These are phyloP conservation scores for Drosophila tanythrix DNA, from an alignment of 2,888 invertebrate species.

Conservation along the genomic window DNA sequence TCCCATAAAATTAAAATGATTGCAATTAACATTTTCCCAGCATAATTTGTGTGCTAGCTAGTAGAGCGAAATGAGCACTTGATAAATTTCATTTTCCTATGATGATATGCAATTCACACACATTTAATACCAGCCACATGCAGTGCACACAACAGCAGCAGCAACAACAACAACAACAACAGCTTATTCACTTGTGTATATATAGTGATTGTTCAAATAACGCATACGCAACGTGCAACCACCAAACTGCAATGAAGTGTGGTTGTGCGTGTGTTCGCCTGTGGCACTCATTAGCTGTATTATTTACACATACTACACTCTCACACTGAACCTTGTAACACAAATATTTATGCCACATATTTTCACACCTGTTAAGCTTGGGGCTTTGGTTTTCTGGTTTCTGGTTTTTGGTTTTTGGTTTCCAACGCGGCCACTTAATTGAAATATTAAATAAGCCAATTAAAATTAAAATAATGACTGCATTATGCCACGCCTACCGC, in stretches of 20 bases:
- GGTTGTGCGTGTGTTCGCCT: slow-evolving; percentile 28
- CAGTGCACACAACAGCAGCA: slow-evolving; percentile 1
- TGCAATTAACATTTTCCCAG: slow-evolving; percentile 19
- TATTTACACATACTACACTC: slow-evolving; percentile 26
- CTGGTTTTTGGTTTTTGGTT: slow-evolving; percentile 43
- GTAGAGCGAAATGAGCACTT: slow-evolving; percentile 10
- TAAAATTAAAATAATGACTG: slow-evolving; percentile 76
- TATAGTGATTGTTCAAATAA: slow-evolving; percentile 28
- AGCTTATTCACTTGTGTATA: background rate
- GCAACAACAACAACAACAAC: slow-evolving; percentile 10
- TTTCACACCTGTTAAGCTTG: slow-evolving; percentile 52
- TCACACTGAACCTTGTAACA: background rate
- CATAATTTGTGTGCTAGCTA: slow-evolving; percentile 1
- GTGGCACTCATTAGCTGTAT: slow-evolving; percentile 67
- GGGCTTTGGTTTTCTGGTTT: slow-evolving; percentile 18
- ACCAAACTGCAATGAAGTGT: slow-evolving; percentile 32
- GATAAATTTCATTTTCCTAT: slow-evolving; percentile 20
- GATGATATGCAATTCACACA: slow-evolving; percentile 7
- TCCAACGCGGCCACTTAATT: slow-evolving; percentile 63
- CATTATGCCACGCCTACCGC: slow-evolving; percentile 52
- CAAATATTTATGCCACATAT: slow-evolving; percentile 56
- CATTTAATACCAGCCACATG: slow-evolving; percentile 8
- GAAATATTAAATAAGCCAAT: slow-evolving; percentile 82
- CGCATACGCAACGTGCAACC: slow-evolving; percentile 49
- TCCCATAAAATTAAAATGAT: background rate